Base-by-base conservation (phyloP, 1,140 invertebrate genomes). In the Ceratoteleas bidentatus region DNA sequence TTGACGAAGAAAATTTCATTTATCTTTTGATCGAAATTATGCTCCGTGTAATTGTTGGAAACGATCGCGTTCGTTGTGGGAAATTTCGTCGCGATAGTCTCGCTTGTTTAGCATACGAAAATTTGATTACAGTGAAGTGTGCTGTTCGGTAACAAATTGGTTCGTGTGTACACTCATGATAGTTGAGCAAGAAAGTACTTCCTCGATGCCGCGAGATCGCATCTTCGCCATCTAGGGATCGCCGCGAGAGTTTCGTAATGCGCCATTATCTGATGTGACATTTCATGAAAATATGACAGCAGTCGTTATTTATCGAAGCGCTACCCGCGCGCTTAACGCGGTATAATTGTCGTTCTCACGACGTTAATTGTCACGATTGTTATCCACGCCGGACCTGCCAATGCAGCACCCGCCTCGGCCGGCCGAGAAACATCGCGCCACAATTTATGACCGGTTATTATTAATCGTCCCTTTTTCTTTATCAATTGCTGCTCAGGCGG, bases 201-300 rank as follows among this genome's bases (percentile, higher is more conserved):
- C 60, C 40, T 73, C 8, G 36, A 66, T 72, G 7, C 13, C 8
- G 15, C 13, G 6, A 73, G 43, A 69, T 70, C 49, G 16, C 70
- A 53, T 79, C 75, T 82, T 64, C 47, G 16, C 45, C 14, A 45
- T 72, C 40, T 60, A 14, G 32, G 33, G 34, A 52, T 75, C 40
- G 70, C 65, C 61, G 45, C 65, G 47, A 66, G 60, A 79, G 73
- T 85, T 76, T 86, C 66, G 77, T 75, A 88, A 87, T 75, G 45
- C 13, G 13, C 24, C 70, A 84, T 88, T 88, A 88, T 88, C 85
- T 83, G 87, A 88, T 87, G 83, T 88, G 87, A 87, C 87, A 88
- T 88, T 88, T 88, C 85, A 87, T 87, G 86, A 87, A 88, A 88
- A 88, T 88, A 86, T 87, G 84, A 88, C 83, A 84, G 73, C 66